Base-by-base conservation (phyloP, 2,113 vertebrate species). In the Gadus macrocephalus region DNA sequence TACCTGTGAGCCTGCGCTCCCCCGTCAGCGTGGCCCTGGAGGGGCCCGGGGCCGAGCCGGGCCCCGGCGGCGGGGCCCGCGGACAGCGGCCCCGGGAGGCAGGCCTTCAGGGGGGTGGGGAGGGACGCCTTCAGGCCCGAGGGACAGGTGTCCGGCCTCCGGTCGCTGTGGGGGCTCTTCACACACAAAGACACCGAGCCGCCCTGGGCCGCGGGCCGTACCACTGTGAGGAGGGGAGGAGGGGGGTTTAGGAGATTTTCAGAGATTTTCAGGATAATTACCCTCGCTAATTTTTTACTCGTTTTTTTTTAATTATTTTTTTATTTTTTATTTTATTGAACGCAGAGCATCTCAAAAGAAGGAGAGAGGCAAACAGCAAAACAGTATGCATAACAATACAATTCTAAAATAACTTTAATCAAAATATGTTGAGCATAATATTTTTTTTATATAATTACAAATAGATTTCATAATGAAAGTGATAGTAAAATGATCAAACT, bases 191-290 rank as follows among this genome's bases (percentile, higher is more conserved):
- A 83, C 16, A 83, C 70, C 0, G 87, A 81, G 70, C 83, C 72
- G 0, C 86, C 76, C 15, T 87, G 88, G 71, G 85, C 83, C 12
- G 87, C 81, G 0, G 80, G 86, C 74, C 79, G 80, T 14, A 86
- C 20, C 60, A 85, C 88, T 91, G 71, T 16, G 62, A 74, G 5
- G 35, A 72, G 15, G 67, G 66, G 69, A 84, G 49, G 25, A 77
- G 62, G 15, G 55, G 14, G 17, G 59, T 42, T 42, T 66, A 27
- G 64, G 42, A 49, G 8, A n/a, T n/a, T n/a, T n/a, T n/a, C n/a
- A n/a, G n/a, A n/a, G 4, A 35, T 35, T 35, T 35, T 25, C 25
- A 1, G 25, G 31, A 35, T 35, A 35, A 5, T 5, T 7, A 35
- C 31, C 31, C 31, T 35, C 3, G 2, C 25, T 1, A 25, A 25